Conservation (phyloP, 2,888 invertebrate genomes). For the Boloria selene region DNA sequence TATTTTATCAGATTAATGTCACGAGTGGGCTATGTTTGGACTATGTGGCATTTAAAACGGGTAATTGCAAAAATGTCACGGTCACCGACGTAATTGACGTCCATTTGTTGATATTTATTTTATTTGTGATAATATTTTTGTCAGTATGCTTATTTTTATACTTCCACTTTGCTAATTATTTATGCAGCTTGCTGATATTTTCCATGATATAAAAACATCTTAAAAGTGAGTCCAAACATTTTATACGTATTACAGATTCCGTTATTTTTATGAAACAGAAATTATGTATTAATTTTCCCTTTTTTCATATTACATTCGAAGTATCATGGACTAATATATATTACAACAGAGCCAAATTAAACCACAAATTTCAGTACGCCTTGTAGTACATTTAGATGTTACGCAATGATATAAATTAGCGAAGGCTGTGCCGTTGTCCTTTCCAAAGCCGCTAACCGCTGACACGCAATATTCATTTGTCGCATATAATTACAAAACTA, state of each 20-base stretch:
- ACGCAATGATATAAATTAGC: conserved; percentile 5
- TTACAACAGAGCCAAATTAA: no score
- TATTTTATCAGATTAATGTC: conserved; percentile 1
- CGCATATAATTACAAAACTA: conserved; percentile 11
- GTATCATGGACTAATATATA: no score
- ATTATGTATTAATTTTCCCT: no score
- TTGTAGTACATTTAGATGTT: not conserved
- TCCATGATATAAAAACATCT: no score
- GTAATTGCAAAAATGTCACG: conserved; percentile 25
- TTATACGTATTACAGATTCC: no score
- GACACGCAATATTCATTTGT: conserved; percentile 17
- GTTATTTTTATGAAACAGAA: no score
- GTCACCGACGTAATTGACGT: conserved; percentile 4
- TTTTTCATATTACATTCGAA: no score
- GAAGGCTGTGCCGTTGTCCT: conserved; percentile 17
- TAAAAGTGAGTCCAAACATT: no score
- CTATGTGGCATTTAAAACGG: conserved; percentile 23
- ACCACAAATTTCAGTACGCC: not conserved
- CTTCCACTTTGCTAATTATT: no score
- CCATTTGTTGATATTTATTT: not conserved
- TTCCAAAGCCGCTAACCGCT: conserved; percentile 25
- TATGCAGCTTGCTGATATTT: no score
- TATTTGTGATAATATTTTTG: no score
- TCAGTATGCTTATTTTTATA: no score
- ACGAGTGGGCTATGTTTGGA: conserved; percentile 11